phyloP scores from a whole-genome alignment of 2,888 invertebrate genomes.

The Yponomeuta cagnagella region DNA sequence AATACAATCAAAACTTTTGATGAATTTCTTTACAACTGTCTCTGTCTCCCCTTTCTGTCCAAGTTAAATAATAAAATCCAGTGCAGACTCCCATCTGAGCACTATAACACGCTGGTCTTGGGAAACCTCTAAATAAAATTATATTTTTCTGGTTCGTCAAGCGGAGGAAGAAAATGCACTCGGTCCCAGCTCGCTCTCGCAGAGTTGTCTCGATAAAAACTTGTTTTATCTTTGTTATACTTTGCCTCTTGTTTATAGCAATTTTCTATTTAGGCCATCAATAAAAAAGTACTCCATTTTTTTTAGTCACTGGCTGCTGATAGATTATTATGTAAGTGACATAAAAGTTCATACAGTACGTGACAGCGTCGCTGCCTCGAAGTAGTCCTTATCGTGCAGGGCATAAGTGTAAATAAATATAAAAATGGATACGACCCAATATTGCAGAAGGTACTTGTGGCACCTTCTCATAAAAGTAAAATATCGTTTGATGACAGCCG shows the following conservation, averaged over 20 bases:
- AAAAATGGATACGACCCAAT: too few relatives aligned
- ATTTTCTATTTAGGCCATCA: neutral
- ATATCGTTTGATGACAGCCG: neutral
- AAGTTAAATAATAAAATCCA: conserved; percentile 63
- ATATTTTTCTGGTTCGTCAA: conserved; percentile 23
- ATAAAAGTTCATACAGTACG: neutral
- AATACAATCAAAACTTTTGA: conserved; percentile 73
- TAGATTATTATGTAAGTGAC: neutral
- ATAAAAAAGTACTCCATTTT: neutral
- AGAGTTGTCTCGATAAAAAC: neutral
- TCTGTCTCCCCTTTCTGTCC: conserved; percentile 64
- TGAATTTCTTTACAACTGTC: conserved; percentile 66
- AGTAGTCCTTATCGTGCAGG: too few relatives aligned
- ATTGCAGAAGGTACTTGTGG: neutral
- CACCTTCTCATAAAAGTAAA: neutral
- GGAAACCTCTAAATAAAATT: conserved; percentile 36
- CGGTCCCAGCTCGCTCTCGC: neutral
- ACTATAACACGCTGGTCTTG: conserved; percentile 37
- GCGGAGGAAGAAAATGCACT: neutral
- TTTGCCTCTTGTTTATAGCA: neutral
- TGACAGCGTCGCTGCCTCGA: too few relatives aligned
- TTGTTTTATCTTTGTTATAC: neutral
- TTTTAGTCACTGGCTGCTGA: neutral
- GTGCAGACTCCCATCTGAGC: conserved; percentile 42
- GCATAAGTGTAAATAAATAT: too few relatives aligned